Evolutionary conservation across 2,888 invertebrate species (phyloP).

Genomic region (Epistrophe grossulariae): DNA sequence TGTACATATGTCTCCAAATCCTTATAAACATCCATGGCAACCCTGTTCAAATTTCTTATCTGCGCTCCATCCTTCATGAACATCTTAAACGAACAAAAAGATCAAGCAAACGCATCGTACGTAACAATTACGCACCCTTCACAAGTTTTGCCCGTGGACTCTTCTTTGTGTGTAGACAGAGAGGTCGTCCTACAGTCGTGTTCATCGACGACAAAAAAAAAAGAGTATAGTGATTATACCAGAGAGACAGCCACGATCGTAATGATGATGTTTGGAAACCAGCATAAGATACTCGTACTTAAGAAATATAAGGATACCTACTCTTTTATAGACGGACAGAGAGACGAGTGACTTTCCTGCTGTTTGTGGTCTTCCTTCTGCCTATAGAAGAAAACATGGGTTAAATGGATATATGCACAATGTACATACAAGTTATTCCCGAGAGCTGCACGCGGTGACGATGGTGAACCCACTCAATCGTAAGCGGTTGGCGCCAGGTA

Average conservation of each 20-base stretch:
- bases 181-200: slow-evolving; percentile 26
- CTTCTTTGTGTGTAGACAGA: slow-evolving; percentile 16
- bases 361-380: slow-evolving; percentile 7
- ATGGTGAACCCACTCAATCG: slow-evolving; percentile 70
- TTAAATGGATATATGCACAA: not conserved
- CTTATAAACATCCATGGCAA: not conserved
- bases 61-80: not conserved
- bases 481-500: slow-evolving; percentile 67
- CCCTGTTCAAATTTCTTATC: not conserved
- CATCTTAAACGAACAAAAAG: slow-evolving; percentile 24
- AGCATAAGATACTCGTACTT: slow-evolving; percentile 35
- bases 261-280: slow-evolving; percentile 47
- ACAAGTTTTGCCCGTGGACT: slow-evolving; percentile 13
- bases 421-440: not conserved
- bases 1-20: too few relatives aligned
- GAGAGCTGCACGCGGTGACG: slow-evolving; percentile 3
- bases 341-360: slow-evolving; percentile 34
- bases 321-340: slow-evolving; percentile 40
- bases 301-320: slow-evolving; percentile 29
- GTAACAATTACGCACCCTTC: slow-evolving; percentile 56
- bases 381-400: not conserved
- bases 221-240: slow-evolving; percentile 26
- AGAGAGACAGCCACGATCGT: slow-evolving; percentile 41
- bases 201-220: slow-evolving; percentile 27
- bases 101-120: slow-evolving; percentile 39